These are phyloP conservation scores for Spilarctia lutea DNA, from an alignment of 2,888 invertebrate species.

Conservation along the genomic window DNA sequence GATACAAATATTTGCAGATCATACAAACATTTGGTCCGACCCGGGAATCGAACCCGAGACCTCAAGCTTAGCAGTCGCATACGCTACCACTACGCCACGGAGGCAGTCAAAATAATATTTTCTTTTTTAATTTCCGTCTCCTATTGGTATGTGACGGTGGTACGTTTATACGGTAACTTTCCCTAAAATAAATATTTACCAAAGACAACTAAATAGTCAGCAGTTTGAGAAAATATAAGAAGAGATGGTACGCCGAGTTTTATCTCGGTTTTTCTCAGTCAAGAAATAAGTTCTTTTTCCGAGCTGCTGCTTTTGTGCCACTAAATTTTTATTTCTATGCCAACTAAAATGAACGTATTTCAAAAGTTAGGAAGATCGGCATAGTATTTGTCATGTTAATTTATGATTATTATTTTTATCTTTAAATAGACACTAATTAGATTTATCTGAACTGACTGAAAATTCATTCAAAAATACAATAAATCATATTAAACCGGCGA, in stretches of 20 bases:
- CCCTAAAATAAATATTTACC: constrained; percentile 43
- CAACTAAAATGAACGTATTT: constrained; percentile 24
- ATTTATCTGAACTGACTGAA: background rate
- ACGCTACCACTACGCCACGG: no score
- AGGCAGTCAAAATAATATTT: constrained; percentile 34
- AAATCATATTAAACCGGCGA: constrained; percentile 17
- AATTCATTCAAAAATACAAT: no score
- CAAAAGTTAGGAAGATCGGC: background rate
- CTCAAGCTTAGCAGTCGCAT: no score
- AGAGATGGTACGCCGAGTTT: constrained; percentile 34
- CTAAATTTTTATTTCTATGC: constrained; percentile 37
- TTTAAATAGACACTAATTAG: background rate
- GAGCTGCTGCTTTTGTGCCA: constrained; percentile 36
- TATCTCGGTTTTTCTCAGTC: constrained; percentile 38
- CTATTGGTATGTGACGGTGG: constrained; percentile 23
- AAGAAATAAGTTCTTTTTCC: constrained; percentile 48
- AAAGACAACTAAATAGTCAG: constrained; percentile 45
- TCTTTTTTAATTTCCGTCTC: constrained; percentile 19
- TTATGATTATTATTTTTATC: background rate
- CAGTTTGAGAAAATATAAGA: constrained; percentile 44
- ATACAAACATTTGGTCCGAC: no score
- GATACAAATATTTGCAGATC: no score
- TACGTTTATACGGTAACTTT: constrained; percentile 38
- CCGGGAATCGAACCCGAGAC: no score
- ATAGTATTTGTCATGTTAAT: background rate